Evolutionary conservation across 2,113 vertebrate species (phyloP), one percentile per base, ranked within the genome.

Genomic region (Callocephalon fimbriatum): DNA sequence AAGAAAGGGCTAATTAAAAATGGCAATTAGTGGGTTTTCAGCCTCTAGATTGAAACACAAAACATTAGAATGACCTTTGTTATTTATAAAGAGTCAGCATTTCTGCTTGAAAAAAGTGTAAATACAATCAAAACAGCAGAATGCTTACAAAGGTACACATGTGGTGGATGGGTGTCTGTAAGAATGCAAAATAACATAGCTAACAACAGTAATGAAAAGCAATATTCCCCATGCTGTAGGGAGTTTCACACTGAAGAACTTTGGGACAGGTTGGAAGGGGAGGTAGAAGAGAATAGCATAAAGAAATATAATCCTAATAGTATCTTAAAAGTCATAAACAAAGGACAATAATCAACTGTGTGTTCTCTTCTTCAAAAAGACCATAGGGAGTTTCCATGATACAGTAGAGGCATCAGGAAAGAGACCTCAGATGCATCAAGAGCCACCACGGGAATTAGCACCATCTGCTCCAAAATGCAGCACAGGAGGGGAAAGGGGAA

Each of bases 271-370:
- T 71, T 84, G 58, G 37, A 93, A 90, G 32, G 18, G 25, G 31
- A 94, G 51, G 50, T 54, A 40, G 83, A 94, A 92, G 15, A 90
- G 47, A 70, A 76, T 5, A 94, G 50, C 45, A 81, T 83, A 90
- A 73, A 86, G 68, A 96, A 96, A 90, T 83, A 88, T 26, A 80
- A 95, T 76, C 86, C 72, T 92, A 96, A 93, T 56, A 94, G 53
- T 81, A 94, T 81, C 83, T 93, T 83, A 74, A 90, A 93, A 96
- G 84, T 95, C 72, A 79, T 92, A 94, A 97, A 94, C 61, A 96
- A 85, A 96, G 92, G 81, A 65, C 35, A 95, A 79, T 65, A 82
- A 94, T 94, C 83, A 93, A 48, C 56, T 32, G 66, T 93, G 72
- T 50, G 40, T 93, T 96, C 80, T 85, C 50, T 58, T 94, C 88